Evolutionary conservation across 2,888 invertebrate species (phyloP), one percentile per base, ranked within the genome.

Genomic region (Pardosa pseudoannulata): DNA sequence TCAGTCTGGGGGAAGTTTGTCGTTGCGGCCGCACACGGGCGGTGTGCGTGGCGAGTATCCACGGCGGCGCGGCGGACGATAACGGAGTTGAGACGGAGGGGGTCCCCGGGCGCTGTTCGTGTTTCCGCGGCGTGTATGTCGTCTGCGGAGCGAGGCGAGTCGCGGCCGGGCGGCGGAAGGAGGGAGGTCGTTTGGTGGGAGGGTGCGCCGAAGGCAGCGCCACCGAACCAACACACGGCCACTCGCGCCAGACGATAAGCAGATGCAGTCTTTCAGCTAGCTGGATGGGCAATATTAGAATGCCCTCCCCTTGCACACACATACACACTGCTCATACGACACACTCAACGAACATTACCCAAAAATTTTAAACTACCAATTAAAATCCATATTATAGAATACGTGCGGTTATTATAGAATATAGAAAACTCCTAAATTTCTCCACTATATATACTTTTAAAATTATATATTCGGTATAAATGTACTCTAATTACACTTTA

Each of bases 161-260:
- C n/a, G 56, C 56, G 23, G 46, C 2, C 46, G 46, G 16, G 46
- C n/a, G 46, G 56, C 23, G 56, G 56, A 56, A 56, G 23, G 56
- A 56, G 56, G 56, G 56, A 56, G 80, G 74, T 67, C 67, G 81
- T 74, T 62, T 74, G 74, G 74, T 56, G 32, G 78, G 68, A 73
- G 64, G 65, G 74, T 67, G 62, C 32, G 27, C 23, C 74, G 74
- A 68, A 36, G 23, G 39, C 81, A 74, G 81, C 81, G 81, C 81
- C 81, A 13, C 65, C 81, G 56, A 56, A 16, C 56, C 1, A 6
- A 16, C 56, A 23, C 6, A 46, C 41, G 9, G 16, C 9, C 41
- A 46, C 41, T 5, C 6, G 16, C 41, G 16, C 41, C 41, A 5
- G 2, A 46, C 16, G 41, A 46, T 46, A 46, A 46, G 41, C 41